phyloP scores from a whole-genome alignment of 2,888 invertebrate genomes.

The Diaprepes abbreviatus region DNA sequence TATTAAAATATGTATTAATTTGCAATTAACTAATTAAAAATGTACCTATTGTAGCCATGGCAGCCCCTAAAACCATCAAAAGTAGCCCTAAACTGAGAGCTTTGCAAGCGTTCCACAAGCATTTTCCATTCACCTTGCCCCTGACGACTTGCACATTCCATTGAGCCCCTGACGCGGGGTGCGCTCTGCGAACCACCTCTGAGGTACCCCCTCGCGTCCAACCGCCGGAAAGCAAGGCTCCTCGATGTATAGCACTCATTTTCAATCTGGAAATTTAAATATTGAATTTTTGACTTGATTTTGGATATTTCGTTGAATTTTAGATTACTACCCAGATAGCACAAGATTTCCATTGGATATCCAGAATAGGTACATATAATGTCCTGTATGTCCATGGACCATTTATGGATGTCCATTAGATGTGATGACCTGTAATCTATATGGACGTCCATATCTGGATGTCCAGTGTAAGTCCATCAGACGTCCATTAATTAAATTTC shows the following conservation, averaged over 20 bases:
- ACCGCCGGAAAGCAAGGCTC: slow-evolving; percentile 58
- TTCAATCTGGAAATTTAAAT: not conserved
- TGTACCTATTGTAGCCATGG: slow-evolving; percentile 92
- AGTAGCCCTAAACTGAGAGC: slow-evolving; percentile 90
- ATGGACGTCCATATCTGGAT: too few relatives aligned
- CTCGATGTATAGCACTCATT: slow-evolving; percentile 38
- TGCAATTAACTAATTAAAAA: not conserved
- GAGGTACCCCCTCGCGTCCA: slow-evolving; percentile 66
- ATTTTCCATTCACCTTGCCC: slow-evolving; percentile 89
- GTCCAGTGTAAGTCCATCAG: too few relatives aligned
- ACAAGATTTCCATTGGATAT: too few relatives aligned
- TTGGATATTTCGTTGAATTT: too few relatives aligned
- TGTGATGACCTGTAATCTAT: too few relatives aligned
- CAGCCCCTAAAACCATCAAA: slow-evolving; percentile 89
- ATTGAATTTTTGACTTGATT: too few relatives aligned
- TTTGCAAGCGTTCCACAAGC: slow-evolving; percentile 95
- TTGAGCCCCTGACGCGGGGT: slow-evolving; percentile 85
- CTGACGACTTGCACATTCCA: slow-evolving; percentile 89
- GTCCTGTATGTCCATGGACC: too few relatives aligned
- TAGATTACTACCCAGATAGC: too few relatives aligned
- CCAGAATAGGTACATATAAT: too few relatives aligned
- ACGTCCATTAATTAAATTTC: too few relatives aligned
- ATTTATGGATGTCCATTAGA: too few relatives aligned
- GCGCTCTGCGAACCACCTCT: slow-evolving; percentile 74
- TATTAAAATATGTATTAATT: too few relatives aligned